These are phyloP conservation scores for Heterodera carotae DNA, from an alignment of 1,140 invertebrate species.

Conservation along the genomic window DNA sequence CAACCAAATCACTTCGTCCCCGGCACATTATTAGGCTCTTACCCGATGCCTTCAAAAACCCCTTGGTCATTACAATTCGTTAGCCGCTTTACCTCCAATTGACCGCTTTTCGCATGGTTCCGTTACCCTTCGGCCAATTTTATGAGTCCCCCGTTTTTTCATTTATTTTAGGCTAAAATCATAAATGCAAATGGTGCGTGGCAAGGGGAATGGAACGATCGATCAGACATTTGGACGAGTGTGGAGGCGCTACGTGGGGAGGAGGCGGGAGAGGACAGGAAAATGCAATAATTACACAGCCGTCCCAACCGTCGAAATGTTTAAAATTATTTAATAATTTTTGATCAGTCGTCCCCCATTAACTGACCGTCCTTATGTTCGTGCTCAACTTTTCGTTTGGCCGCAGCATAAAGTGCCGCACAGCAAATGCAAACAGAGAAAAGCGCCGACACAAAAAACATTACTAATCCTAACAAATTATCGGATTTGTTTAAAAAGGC, in stretches of 20 bases:
- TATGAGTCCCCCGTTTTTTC: not conserved
- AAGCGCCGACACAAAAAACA: conserved; percentile 8
- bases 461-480: not conserved
- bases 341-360: too few relatives aligned
- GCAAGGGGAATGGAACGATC: not conserved
- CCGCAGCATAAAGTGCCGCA: not conserved
- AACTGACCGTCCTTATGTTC: not conserved
- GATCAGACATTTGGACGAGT: not conserved
- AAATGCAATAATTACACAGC: not conserved
- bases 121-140: not conserved
- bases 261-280: too few relatives aligned
- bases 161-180: not conserved
- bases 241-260: too few relatives aligned
- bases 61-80: not conserved
- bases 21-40: too few relatives aligned
- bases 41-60: too few relatives aligned
- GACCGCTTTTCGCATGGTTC: not conserved
- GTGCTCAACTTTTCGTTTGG: not conserved
- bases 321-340: too few relatives aligned
- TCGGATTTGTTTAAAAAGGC: too few relatives aligned
- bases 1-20: too few relatives aligned
- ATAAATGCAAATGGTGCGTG: not conserved
- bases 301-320: too few relatives aligned
- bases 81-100: not conserved
- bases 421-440: not conserved